Percentiles rank a stretch among this genome's conserved stretches.
Evolutionary conservation across 2,888 invertebrate species (phyloP).

Genomic region (Hemithea aestivaria): DNA sequence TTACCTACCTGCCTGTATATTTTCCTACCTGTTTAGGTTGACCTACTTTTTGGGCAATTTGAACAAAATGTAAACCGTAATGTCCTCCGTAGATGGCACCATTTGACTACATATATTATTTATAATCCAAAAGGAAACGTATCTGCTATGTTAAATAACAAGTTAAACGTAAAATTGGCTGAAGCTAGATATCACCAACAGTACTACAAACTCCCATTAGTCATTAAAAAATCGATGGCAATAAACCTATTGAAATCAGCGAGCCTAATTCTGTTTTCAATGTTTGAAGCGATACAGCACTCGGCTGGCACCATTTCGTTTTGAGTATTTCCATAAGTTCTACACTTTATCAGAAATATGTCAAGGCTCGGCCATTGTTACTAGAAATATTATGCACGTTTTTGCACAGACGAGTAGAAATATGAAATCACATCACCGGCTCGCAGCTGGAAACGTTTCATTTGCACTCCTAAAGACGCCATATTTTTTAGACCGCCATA

Average conservation of each 20-base stretch:
- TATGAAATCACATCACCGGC: slow-evolving; percentile 4
- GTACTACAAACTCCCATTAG: neutral
- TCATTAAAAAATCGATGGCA: neutral
- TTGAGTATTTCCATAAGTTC: slow-evolving; percentile 18
- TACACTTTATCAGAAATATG: slow-evolving; percentile 31
- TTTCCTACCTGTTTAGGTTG: too few relatives aligned
- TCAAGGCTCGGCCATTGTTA: slow-evolving; percentile 26
- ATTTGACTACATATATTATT: too few relatives aligned
- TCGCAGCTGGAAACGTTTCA: slow-evolving; percentile 18
- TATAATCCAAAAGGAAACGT: too few relatives aligned
- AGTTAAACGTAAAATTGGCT: too few relatives aligned
- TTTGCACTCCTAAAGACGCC: slow-evolving; percentile 29
- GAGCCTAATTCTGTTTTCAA: neutral
- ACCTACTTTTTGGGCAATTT: too few relatives aligned
- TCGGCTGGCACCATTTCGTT: slow-evolving; percentile 12
- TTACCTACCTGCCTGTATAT: too few relatives aligned
- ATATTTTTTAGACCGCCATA: slow-evolving; percentile 29
- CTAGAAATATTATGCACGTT: slow-evolving; percentile 9
- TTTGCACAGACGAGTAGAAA: slow-evolving; percentile 16
- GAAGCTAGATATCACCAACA: too few relatives aligned
- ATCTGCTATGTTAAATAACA: too few relatives aligned
- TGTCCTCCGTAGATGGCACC: too few relatives aligned
- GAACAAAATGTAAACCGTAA: too few relatives aligned
- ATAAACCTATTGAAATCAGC: too few relatives aligned
- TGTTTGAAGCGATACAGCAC: slow-evolving; percentile 5